Conservation (phyloP, 2,888 invertebrate genomes). For the Allophyes oxyacanthae region DNA sequence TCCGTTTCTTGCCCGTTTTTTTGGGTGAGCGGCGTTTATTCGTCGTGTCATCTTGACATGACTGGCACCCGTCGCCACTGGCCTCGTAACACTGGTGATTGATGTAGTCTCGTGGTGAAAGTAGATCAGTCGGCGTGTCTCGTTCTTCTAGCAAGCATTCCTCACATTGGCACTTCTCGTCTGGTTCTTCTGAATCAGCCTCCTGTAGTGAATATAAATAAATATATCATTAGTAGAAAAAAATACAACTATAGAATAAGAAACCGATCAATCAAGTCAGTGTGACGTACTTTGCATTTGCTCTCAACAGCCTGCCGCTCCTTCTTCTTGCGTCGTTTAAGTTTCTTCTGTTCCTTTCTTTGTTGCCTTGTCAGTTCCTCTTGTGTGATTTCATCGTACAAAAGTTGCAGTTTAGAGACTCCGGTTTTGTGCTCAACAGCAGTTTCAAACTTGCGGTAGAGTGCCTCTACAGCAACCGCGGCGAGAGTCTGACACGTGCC, state of each 20-base stretch:
- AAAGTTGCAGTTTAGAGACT: slow-evolving; percentile 95
- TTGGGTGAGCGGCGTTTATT: slow-evolving; percentile 77
- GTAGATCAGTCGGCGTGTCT: slow-evolving; percentile 81
- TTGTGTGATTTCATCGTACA: slow-evolving; percentile 96
- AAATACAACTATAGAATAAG: not conserved
- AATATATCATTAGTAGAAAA: slow-evolving; percentile 20
- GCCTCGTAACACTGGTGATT: slow-evolving; percentile 71
- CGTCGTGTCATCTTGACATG: slow-evolving; percentile 85
- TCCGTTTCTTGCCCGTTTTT: slow-evolving; percentile 74
- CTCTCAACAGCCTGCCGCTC: slow-evolving; percentile 80
- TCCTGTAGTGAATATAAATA: slow-evolving; percentile 68
- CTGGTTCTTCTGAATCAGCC: slow-evolving; percentile 84
- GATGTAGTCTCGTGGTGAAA: slow-evolving; percentile 76
- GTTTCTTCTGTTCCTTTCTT: slow-evolving; percentile 95
- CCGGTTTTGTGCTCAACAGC: slow-evolving; percentile 97
- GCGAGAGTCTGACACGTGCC: slow-evolving; percentile 98
- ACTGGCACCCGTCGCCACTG: slow-evolving; percentile 76
- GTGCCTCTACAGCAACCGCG: slow-evolving; percentile 95
- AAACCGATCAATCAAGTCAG: not conserved
- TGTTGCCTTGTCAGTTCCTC: slow-evolving; percentile 96
- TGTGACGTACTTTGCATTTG: slow-evolving; percentile 79
- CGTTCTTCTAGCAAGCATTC: slow-evolving; percentile 82
- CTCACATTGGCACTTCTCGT: slow-evolving; percentile 86
- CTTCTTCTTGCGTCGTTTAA: slow-evolving; percentile 93
- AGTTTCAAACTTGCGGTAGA: slow-evolving; percentile 96